Evolutionary conservation across 2,797 vertebrate genomes (phyloP).

Genomic region (Enteromius viviparus): DNA sequence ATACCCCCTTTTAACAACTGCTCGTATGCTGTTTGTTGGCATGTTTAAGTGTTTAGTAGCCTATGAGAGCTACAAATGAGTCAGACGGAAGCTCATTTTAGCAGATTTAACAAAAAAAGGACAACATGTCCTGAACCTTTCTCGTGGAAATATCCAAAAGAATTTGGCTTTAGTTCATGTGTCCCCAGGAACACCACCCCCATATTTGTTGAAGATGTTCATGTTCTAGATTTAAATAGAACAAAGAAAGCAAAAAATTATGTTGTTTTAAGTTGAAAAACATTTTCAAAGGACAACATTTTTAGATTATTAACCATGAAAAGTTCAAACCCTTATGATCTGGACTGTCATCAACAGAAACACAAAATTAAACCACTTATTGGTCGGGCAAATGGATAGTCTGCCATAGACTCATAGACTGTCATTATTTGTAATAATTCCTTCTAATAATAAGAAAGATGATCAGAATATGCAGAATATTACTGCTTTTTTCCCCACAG

Average conservation of each 20-base stretch:
- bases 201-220: neutral
- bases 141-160: slow-evolving; percentile 14
- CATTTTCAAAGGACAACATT: neutral
- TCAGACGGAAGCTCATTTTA: slow-evolving; percentile 48
- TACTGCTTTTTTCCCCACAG: neutral
- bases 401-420: too few species aligned
- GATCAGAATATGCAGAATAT: neutral
- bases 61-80: slow-evolving; percentile 56
- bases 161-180: slow-evolving; percentile 21
- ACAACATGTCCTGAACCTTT: slow-evolving; percentile 12
- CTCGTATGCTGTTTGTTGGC: slow-evolving; percentile 21
- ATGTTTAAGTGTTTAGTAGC: slow-evolving; percentile 16
- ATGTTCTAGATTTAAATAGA: slow-evolving; percentile 23
- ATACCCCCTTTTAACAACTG: slow-evolving; percentile 54
- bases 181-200: slow-evolving; percentile 1
- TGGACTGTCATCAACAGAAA: neutral
- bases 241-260: neutral
- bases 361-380: neutral
- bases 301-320: neutral
- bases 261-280: neutral
- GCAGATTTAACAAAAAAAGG: neutral
- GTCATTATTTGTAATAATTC: too few species aligned
- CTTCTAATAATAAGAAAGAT: too few species aligned
- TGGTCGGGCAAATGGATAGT: too few species aligned
- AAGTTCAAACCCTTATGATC: neutral